Evolutionary conservation across 2,888 invertebrate genomes (phyloP), one percentile per base, ranked within the genome.

Genomic region (Catonia carolina): DNA sequence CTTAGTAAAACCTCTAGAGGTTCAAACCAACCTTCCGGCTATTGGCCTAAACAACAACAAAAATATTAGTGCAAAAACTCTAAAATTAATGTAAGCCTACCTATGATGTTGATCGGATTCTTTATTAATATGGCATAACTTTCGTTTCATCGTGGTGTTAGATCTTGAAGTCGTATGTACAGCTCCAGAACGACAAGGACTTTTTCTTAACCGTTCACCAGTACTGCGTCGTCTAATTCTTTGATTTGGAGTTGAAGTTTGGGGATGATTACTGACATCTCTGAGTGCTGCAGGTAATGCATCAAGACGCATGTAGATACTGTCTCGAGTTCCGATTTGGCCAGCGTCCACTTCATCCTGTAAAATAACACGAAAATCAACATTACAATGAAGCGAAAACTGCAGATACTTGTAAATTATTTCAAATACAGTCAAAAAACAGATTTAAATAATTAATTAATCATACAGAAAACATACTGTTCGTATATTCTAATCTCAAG

Each of bases 221-320:
- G 50, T 53, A 23, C 57, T 59, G 17, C 42, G 48, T 49, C 57
- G 39, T 27, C 51, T 51, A 35, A 17, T 55, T 6, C 22, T 39
- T 14, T 36, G 20, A 22, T 61, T 58, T 12, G 62, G 60, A 0
- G 63, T 60, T 61, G 60, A 17, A 57, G 57, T 36, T 60, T 60
- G 56, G 57, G 56, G 60, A 47, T 67, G 64, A 56, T 68, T 68
- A 61, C 67, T 67, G 56, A 67, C 63, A 55, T 68, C 68, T 0
- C 67, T 61, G 12, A 67, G 61, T 12, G 65, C 68, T 7, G 60
- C 64, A 7, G 68, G 68, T 3, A 63, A 36, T n/a, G 63, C 55
- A 48, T 67, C 68, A 54, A 68, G 63, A 12, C 66, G 61, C 65
- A 66, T 65, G 62, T 65, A 67, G 49, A 66, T 60, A 45, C 66